Evolutionary conservation across 2,888 invertebrate species (phyloP).

Genomic region (Meandrusa payeni): DNA sequence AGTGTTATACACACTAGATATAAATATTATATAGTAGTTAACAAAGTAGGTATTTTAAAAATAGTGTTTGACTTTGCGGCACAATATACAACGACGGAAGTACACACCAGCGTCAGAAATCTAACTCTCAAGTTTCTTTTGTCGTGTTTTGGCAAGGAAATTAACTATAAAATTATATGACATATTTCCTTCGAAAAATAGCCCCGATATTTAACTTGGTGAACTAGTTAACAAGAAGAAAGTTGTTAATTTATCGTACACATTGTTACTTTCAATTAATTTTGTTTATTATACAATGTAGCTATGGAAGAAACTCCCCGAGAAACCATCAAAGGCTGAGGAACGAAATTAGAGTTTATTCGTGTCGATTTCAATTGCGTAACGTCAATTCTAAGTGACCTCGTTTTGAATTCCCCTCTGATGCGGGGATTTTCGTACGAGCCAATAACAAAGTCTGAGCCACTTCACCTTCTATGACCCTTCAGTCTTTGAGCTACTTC

Average conservation of each 20-base stretch:
- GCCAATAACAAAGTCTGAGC: constrained; percentile 75
- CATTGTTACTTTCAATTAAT: not conserved
- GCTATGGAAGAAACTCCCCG: not conserved
- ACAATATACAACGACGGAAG: constrained; percentile 7
- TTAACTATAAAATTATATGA: not conserved
- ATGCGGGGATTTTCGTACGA: constrained; percentile 51
- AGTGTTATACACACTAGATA: too few relatives aligned
- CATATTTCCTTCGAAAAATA: not conserved
- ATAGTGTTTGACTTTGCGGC: not conserved
- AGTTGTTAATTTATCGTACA: too few relatives aligned
- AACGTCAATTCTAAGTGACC: constrained; percentile 48
- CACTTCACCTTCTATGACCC: constrained; percentile 65
- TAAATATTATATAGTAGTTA: too few relatives aligned
- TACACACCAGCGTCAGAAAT: constrained; percentile 16
- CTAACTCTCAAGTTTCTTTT: constrained; percentile 13
- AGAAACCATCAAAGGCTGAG: constrained; percentile 19
- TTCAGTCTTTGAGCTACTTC: constrained; percentile 61
- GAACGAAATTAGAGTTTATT: constrained; percentile 24
- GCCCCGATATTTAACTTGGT: not conserved
- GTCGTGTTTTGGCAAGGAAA: constrained; percentile 17
- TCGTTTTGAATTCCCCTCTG: constrained; percentile 62
- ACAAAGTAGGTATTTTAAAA: not conserved
- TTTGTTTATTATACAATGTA: not conserved
- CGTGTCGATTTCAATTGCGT: constrained; percentile 20
- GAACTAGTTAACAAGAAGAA: too few relatives aligned